phyloP scores from a whole-genome alignment of 2,113 vertebrate genomes.

The Rhabdomys dilectus region DNA sequence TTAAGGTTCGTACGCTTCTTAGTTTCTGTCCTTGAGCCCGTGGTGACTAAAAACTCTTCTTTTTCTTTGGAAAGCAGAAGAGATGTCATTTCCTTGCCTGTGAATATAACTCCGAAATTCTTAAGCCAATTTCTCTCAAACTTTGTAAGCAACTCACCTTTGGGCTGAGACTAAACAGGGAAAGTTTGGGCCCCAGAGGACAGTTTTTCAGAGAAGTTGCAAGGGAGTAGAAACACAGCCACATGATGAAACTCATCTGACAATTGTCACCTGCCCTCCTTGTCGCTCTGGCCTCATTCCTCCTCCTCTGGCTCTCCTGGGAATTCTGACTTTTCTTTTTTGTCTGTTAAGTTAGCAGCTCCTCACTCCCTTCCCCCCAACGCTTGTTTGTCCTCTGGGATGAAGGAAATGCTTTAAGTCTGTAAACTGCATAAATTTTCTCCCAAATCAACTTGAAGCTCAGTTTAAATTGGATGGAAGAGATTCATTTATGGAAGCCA shows the following conservation, averaged over 20 bases:
- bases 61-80: constrained; percentile 64
- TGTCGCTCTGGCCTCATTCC: constrained; percentile 62
- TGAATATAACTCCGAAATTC: constrained; percentile 55
- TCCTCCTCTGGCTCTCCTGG: constrained; percentile 77
- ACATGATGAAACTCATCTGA: constrained; percentile 68
- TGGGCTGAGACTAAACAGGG: constrained; percentile 63
- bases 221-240: background rate
- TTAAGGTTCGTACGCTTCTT: constrained; percentile 19
- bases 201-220: constrained; percentile 60
- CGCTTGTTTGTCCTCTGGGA: constrained; percentile 80
- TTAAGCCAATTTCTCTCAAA: constrained; percentile 71
- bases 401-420: constrained; percentile 65
- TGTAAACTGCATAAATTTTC: constrained; percentile 77
- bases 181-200: constrained; percentile 79
- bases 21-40: background rate
- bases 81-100: constrained; percentile 52
- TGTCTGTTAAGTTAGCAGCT: constrained; percentile 53
- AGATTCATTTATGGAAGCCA: background rate
- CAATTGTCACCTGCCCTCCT: constrained; percentile 62
- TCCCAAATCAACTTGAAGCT: constrained; percentile 74
- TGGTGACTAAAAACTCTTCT: constrained; percentile 46
- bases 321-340: constrained; percentile 18
- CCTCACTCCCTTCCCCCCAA: constrained; percentile 77
- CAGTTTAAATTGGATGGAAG: constrained; percentile 63
- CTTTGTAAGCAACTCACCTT: constrained; percentile 71